Evolutionary conservation across 1,140 invertebrate species (phyloP).

Genomic region (Prorops nasuta): DNA sequence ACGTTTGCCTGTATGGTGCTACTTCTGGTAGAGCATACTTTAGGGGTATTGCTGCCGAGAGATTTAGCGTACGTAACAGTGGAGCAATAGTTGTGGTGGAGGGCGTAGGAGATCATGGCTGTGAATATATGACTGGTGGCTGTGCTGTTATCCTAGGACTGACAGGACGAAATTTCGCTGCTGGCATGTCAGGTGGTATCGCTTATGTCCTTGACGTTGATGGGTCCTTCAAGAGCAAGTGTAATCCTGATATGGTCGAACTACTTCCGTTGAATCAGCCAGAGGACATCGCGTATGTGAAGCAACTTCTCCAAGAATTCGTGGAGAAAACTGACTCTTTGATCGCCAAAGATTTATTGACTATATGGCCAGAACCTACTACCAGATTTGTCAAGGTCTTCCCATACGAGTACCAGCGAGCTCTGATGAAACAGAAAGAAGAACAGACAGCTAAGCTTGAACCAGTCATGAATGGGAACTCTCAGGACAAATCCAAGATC

Average conservation of each 20-base stretch:
- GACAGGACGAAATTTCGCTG: conserved; percentile 97
- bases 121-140: conserved; percentile 99
- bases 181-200: conserved; percentile 97
- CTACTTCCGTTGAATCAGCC: conserved; percentile 74
- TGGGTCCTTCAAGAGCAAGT: conserved; percentile 79
- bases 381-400: conserved; percentile 93
- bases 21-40: conserved; percentile 94
- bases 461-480: conserved; percentile 41
- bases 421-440: conserved; percentile 72
- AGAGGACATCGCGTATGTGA: conserved; percentile 81
- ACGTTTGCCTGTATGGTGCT: conserved; percentile 97
- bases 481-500: conserved; percentile 53
- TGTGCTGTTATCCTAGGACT: conserved; percentile 85
- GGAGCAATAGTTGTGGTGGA: conserved; percentile 88
- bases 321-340: conserved; percentile 85
- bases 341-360: conserved; percentile 77
- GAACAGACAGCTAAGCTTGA: conserved; percentile 50
- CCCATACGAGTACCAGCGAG: conserved; percentile 95
- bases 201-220: conserved; percentile 94
- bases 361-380: conserved; percentile 78
- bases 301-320: conserved; percentile 83
- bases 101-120: conserved; percentile 97
- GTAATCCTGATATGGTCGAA: conserved; percentile 90
- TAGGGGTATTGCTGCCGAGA: conserved; percentile 93
- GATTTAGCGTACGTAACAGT: conserved; percentile 97